Evolutionary conservation across 2,888 invertebrate species (phyloP), one percentile per base, ranked within the genome.

Genomic region (Teleiodes luculella): DNA sequence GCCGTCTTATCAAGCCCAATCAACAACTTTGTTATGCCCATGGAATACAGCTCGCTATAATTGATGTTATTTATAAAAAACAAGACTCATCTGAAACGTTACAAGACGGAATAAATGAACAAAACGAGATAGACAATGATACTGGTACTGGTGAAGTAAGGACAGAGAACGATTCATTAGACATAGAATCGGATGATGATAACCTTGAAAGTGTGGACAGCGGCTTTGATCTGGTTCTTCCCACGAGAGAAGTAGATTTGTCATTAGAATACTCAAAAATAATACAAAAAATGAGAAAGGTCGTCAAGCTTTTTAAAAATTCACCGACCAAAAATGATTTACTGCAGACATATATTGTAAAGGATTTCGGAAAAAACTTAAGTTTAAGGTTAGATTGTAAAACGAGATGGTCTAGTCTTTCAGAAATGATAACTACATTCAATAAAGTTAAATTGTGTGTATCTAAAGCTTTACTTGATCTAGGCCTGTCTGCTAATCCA

Each of bases 11-110:
- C 13, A 8, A 37, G 33, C 56, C 62, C n/a, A 7, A 4, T 10
- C 46, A 46, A 10, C 67, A 68, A 56, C 52, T 67, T 14, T 67
- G 66, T 33, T 62, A 56, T 24, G 61, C 65, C 6, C 65, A 63
- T 49, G 59, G 60, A 11, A 35, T 60, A 1, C 63, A 66, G 18
- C 54, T 67, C n/a, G 57, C 47, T 16, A 59, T 67, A 51, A 52
- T 54, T 33, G 66, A 65, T 55, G 43, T 51, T 20, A 48, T 67
- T 24, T 62, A 61, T 50, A 63, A 60, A 53, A 60, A 58, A 53
- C 37, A 58, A 53, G 33, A 33, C 3, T 11, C 33, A 33, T 11
- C 8, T 11, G n/a, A n/a, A n/a, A n/a, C n/a, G n/a, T n/a, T n/a
- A n/a, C n/a, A n/a, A n/a, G n/a, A n/a, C n/a, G n/a, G n/a, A n/a